Evolutionary conservation across 2,888 invertebrate species (phyloP), one percentile per base, ranked within the genome.

Genomic region (Ferrisia virgata): DNA sequence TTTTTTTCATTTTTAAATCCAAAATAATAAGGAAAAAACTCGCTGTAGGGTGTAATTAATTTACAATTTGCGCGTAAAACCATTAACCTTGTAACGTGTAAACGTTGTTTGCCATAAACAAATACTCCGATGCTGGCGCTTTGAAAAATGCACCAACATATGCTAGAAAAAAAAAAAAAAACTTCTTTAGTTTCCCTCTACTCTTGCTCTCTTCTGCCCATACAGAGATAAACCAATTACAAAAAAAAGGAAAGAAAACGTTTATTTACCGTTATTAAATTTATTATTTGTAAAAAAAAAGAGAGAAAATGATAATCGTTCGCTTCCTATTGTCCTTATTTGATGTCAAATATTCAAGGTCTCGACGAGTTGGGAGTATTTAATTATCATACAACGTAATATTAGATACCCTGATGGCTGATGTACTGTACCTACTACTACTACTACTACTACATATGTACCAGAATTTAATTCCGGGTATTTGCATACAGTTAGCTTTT

Each of bases 281-380:
- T 28, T 76, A 76, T 11, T 53, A 79, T n/a, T n/a, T n/a, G n/a
- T n/a, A n/a, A n/a, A n/a, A n/a, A n/a, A n/a, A n/a, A n/a, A n/a
- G 15, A 18, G 28, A 79, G 18, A 58, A 81, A 81, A 81, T 58
- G 31, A 47, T 47, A 22, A 28, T 33, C 25, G 25, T 13, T 81
- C 64, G 81, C 81, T 81, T 81, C 81, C 81, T 81, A 81, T 81
- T 81, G 81, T 81, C 81, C 81, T 81, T 81, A 81, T 58, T 81
- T 81, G 28, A 81, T 81, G 81, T 64, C 81, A 81, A 58, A 18
- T 9, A 33, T 36, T 81, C 81, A 81, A 81, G 81, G 81, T 58
- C 53, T 33, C 15, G 11, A 6, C 36, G 36, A 33, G 72, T 76
- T 76, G 6, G n/a, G n/a, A 76, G 36, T 36, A 15, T 76, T 76